Conservation (phyloP, 2,113 vertebrate genomes). For the Dicaeum eximium region DNA sequence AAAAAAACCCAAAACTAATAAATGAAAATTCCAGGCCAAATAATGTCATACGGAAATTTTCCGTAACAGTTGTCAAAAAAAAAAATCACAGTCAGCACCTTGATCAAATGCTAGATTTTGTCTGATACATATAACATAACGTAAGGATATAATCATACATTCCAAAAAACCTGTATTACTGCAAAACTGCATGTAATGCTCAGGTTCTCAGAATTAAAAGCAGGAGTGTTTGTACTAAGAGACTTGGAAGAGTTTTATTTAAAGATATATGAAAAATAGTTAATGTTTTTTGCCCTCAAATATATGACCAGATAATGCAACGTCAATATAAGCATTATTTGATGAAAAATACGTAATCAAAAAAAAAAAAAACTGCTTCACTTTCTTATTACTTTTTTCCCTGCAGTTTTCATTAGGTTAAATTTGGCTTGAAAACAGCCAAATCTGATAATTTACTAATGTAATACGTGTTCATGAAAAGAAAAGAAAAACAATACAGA, state of each 20-base stretch:
- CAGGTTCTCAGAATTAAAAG: background rate
- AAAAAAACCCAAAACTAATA: background rate
- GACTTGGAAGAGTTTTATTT: background rate
- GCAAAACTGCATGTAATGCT: background rate
- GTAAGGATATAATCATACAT: background rate
- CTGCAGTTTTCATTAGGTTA: background rate
- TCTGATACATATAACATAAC: background rate
- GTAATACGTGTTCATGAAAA: background rate
- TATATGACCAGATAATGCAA: background rate
- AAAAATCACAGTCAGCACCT: background rate
- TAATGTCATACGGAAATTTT: background rate
- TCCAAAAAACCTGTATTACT: background rate
- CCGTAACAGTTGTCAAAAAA: background rate
- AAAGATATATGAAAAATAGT: background rate
- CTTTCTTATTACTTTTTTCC: background rate
- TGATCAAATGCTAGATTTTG: background rate
- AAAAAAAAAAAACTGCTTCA: background rate
- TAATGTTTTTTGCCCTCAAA: background rate
- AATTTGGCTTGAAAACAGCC: background rate
- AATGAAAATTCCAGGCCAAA: background rate
- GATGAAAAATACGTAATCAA: background rate
- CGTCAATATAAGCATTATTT: background rate
- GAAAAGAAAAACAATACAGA: background rate
- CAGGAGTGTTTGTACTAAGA: rapidly evolving
- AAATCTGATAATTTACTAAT: background rate